Conservation (phyloP, 1,140 invertebrate species). For the Elymnias hypermnestra region DNA sequence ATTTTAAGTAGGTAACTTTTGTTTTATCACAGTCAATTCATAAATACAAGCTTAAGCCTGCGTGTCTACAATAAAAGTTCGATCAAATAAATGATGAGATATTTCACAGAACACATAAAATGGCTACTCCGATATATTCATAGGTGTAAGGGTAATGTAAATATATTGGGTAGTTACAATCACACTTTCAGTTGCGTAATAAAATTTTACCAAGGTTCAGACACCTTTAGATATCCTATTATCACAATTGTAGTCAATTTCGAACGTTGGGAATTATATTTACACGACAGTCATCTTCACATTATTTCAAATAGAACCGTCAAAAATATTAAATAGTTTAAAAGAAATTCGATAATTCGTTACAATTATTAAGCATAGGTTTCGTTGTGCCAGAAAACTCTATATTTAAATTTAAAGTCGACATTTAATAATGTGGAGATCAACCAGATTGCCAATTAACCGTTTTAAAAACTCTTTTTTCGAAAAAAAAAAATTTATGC, state of each 20-base stretch:
- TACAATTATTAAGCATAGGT: constrained; percentile 10
- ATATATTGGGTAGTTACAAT: neutral
- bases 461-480: too few relatives aligned
- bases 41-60: constrained; percentile 5
- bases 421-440: constrained; percentile 12
- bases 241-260: too few relatives aligned
- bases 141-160: too few relatives aligned
- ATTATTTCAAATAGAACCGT: constrained; percentile 31
- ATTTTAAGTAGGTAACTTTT: constrained; percentile 42
- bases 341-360: constrained; percentile 22
- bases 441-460: constrained; percentile 5
- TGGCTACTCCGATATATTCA: neutral
- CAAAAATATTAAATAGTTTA: constrained; percentile 60
- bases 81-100: neutral
- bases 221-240: too few relatives aligned
- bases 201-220: too few relatives aligned
- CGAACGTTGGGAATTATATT: too few relatives aligned
- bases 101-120: neutral
- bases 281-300: constrained; percentile 8
- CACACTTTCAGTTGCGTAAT: neutral
- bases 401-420: neutral
- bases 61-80: constrained; percentile 1
- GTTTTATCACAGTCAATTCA: constrained; percentile 46
- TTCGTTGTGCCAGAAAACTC: constrained; percentile 35
- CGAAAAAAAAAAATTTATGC: neutral